Evolutionary conservation across 1,140 invertebrate genomes (phyloP).

Genomic region (Sarcophaga peregrina): DNA sequence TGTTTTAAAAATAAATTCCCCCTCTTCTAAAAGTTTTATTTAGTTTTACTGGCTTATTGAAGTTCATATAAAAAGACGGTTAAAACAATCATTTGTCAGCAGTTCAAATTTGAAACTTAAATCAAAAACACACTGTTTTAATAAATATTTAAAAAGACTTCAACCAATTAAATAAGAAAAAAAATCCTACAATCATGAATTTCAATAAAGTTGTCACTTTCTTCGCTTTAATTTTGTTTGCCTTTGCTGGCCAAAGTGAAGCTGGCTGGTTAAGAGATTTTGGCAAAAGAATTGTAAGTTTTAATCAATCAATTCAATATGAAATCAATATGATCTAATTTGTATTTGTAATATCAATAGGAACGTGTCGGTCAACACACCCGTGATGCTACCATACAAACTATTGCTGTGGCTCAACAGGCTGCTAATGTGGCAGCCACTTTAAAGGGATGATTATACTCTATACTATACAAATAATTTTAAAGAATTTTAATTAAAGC

Average conservation of each 20-base stretch:
- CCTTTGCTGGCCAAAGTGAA: constrained; percentile 55
- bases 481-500: too few species aligned
- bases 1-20: background rate
- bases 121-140: background rate
- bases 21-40: background rate
- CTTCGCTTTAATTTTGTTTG: constrained; percentile 55
- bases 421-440: constrained; percentile 61
- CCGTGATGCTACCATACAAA: constrained; percentile 58
- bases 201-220: constrained; percentile 59
- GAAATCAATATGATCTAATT: background rate
- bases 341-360: constrained; percentile 43
- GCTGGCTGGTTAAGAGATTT: constrained; percentile 59
- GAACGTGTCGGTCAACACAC: constrained; percentile 61
- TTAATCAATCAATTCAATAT: background rate
- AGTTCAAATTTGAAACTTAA: background rate
- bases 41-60: background rate
- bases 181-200: constrained; percentile 53
- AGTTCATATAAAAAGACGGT: background rate
- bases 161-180: background rate
- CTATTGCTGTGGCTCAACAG: constrained; percentile 56
- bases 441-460: constrained; percentile 1
- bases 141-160: too few species aligned
- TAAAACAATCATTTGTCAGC: background rate
- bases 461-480: too few species aligned
- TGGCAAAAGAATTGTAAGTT: constrained; percentile 61